Percentiles rank a stretch among this genome's conserved stretches.
These are phyloP conservation scores for Stenolophus ochropezus DNA, from an alignment of 2,888 invertebrate species.

Conservation along the genomic window DNA sequence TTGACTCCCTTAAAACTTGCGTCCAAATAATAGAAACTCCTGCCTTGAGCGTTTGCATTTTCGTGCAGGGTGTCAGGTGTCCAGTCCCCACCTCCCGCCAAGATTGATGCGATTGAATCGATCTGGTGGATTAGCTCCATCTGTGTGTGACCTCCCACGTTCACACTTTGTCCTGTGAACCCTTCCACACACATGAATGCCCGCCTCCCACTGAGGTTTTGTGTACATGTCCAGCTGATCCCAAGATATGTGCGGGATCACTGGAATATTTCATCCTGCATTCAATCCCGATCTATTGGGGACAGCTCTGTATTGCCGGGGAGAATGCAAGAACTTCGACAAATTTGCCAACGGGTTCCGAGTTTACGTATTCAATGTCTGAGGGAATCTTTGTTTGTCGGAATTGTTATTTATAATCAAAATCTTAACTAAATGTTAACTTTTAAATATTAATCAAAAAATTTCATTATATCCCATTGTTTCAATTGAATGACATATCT, in stretches of 20 bases:
- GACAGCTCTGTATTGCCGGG: neutral
- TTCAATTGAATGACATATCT: no score
- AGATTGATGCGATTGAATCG: slow-evolving; percentile 32
- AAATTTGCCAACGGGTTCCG: neutral
- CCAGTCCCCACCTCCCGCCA: neutral
- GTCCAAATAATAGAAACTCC: no score
- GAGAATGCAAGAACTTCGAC: neutral
- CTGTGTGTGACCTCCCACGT: slow-evolving; percentile 12
- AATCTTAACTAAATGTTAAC: no score
- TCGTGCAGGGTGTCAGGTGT: neutral
- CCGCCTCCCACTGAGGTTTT: neutral
- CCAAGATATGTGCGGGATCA: slow-evolving; percentile 29
- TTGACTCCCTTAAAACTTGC: no score
- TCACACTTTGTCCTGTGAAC: slow-evolving; percentile 38
- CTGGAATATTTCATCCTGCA: slow-evolving; percentile 20
- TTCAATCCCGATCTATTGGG: slow-evolving; percentile 1
- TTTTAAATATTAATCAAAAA: no score
- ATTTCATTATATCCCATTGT: no score
- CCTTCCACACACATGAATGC: slow-evolving; percentile 39
- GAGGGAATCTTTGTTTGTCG: no score
- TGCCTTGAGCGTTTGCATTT: no score
- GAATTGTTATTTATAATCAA: no score
- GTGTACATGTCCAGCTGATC: slow-evolving; percentile 39
- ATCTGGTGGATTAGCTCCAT: slow-evolving; percentile 11
- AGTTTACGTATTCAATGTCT: neutral